Percentiles rank a stretch among this genome's conserved stretches.
These are phyloP conservation scores for Cancer borealis DNA, from an alignment of 2,888 invertebrate species.

Conservation along the genomic window DNA sequence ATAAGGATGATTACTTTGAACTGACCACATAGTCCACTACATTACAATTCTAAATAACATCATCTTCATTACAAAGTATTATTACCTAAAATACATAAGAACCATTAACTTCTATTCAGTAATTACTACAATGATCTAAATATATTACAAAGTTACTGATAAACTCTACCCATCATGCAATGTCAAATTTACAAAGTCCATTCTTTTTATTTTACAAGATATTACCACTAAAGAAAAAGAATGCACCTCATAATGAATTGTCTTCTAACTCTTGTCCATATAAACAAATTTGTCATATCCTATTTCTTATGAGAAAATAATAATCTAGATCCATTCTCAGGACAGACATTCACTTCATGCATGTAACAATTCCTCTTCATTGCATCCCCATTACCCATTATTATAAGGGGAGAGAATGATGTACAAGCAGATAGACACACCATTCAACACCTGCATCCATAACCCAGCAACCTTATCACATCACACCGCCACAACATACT, in stretches of 20 bases:
- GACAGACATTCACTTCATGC: background rate
- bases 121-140: slow-evolving; percentile 8
- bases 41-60: background rate
- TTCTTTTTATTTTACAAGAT: background rate
- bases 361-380: background rate
- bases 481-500: background rate
- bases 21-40: background rate
- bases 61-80: background rate
- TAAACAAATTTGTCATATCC: background rate
- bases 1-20: background rate
- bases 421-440: background rate
- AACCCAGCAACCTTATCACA: background rate
- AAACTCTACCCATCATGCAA: slow-evolving; percentile 16
- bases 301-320: background rate
- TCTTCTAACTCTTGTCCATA: background rate
- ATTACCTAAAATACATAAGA: background rate
- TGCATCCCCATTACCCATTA: background rate
- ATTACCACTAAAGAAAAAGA: background rate
- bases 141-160: slow-evolving; percentile 30
- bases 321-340: background rate
- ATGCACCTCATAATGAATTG: background rate
- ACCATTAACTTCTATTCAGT: background rate
- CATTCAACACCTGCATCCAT: background rate
- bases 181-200: background rate
- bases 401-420: background rate